Base-by-base conservation (phyloP, 2,113 vertebrate genomes). In the Acanthochromis polyacanthus region DNA sequence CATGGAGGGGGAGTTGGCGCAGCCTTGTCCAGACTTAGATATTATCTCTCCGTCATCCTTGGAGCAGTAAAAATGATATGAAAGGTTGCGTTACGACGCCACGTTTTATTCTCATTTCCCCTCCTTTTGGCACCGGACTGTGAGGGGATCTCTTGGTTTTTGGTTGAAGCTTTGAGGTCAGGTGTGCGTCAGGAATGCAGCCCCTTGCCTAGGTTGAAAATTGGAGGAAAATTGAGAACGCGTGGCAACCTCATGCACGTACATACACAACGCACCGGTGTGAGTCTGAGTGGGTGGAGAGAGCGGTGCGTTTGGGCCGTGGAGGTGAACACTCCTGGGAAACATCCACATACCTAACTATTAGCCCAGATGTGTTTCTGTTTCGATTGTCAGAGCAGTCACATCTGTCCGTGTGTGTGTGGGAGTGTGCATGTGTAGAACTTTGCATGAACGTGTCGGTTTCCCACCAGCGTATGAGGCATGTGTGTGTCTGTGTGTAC, bases 351-450 rank as follows among this genome's bases (percentile, higher is more conserved):
- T 63, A 59, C 46, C 72, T 89, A 87, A 92, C 82, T 25, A 48
- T 81, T 83, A 59, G 70, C 83, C 86, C 92, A 93, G 92, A 93
- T 94, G 92, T 91, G 83, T 48, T 50, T 60, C 77, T 60, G 62
- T 55, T 87, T 78, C 30, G 72, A 71, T 17, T 71, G 86, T 88
- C 89, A 77, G 78, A 65, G 59, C 45, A 53, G 86, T 77, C 84
- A 90, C 84, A 90, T 92, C 78, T 88, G 88, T 90, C 85, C 76
- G 53, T n/a, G 74, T 38, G 66, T 69, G 68, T 46, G 90, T 82
- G 83, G 84, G 20, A 73, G 52, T 72, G 60, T 80, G 52, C 5
- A 57, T 73, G 36, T 57, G 73, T 53, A 67, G 65, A 6, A 55
- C 30, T 30, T 30, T 30, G 30, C 30, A 4, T 72, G 32, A 52